A percentile compares a stretch with the other conserved stretches of the same genome.
Conservation (phyloP, 1,140 invertebrate species). For the Cataglyphis hispanica region DNA sequence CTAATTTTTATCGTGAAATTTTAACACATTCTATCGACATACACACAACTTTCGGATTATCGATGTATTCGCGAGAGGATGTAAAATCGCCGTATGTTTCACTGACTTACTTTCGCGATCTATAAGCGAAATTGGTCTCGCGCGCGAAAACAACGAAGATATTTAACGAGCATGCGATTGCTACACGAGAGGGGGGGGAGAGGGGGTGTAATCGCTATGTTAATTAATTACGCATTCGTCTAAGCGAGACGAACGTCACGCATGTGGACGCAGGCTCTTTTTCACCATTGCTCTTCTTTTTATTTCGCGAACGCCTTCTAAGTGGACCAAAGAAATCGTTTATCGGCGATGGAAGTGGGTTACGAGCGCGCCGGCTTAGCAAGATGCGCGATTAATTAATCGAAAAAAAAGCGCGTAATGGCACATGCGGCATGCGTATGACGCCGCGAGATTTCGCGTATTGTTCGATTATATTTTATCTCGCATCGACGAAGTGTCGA, state of each 20-base stretch:
- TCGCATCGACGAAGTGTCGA: background rate
- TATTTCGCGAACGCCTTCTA: background rate
- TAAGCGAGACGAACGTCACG: slow-evolving; percentile 11
- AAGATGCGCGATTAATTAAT: slow-evolving; percentile 55
- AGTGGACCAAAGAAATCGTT: slow-evolving; percentile 60
- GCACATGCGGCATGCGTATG: background rate
- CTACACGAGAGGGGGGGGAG: background rate
- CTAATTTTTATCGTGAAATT: slow-evolving; percentile 31
- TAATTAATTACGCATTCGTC: slow-evolving; percentile 30
- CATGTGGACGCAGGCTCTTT: background rate
- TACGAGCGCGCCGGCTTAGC: slow-evolving; percentile 2
- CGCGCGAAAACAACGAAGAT: slow-evolving; percentile 23
- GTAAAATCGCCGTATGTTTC: slow-evolving; percentile 16
- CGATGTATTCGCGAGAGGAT: slow-evolving; percentile 11
- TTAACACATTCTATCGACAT: background rate
- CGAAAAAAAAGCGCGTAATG: slow-evolving; percentile 27
- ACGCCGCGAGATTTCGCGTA: background rate
- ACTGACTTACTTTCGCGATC: slow-evolving; percentile 37
- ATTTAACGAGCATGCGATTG: slow-evolving; percentile 31
- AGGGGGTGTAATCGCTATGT: background rate
- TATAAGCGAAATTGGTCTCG: slow-evolving; percentile 31
- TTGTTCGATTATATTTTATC: slow-evolving; percentile 20
- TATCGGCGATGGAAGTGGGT: slow-evolving; percentile 53
- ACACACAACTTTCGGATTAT: slow-evolving; percentile 18
- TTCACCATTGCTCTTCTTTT: background rate